Evolutionary conservation across 2,113 vertebrate genomes (phyloP).

Genomic region (Cygnus buccinator): DNA sequence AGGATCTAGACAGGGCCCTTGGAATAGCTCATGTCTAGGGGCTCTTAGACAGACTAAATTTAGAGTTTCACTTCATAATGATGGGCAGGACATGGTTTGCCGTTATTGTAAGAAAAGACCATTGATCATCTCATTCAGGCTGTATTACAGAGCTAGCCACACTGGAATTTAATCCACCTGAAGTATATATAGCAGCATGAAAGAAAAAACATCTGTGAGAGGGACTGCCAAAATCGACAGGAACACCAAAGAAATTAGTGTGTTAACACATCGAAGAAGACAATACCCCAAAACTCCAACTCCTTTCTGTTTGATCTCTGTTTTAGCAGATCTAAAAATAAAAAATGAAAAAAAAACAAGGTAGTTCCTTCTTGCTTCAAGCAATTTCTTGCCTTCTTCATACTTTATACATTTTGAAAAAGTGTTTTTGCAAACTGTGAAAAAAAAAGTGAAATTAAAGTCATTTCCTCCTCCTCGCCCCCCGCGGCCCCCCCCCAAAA

Average conservation of each 20-base stretch:
- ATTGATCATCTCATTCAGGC: not conserved
- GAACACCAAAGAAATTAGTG: not conserved
- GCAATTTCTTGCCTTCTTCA: not conserved
- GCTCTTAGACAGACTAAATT: not conserved
- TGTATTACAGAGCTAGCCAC: not conserved
- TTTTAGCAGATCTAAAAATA: not conserved
- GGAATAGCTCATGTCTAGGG: not conserved
- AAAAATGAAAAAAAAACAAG: not conserved
- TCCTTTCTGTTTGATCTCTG: not conserved
- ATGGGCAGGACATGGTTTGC: not conserved
- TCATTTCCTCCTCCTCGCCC: too few species aligned
- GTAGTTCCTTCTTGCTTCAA: not conserved
- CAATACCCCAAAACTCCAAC: not conserved
- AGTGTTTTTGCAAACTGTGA: accelerated
- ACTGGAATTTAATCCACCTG: not conserved
- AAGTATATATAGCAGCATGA: not conserved
- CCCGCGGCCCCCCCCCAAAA: too few species aligned
- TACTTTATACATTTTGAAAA: not conserved
- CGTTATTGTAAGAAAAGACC: not conserved
- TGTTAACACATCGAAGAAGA: not conserved
- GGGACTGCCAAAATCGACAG: not conserved
- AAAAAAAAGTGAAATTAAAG: not conserved
- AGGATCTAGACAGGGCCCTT: not conserved
- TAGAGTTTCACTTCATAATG: accelerated
- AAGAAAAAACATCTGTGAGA: not conserved